A percentile compares a stretch with the other conserved stretches of the same genome.
Evolutionary conservation across 2,888 invertebrate species (phyloP).

Genomic region (Drosophila stalkeri): DNA sequence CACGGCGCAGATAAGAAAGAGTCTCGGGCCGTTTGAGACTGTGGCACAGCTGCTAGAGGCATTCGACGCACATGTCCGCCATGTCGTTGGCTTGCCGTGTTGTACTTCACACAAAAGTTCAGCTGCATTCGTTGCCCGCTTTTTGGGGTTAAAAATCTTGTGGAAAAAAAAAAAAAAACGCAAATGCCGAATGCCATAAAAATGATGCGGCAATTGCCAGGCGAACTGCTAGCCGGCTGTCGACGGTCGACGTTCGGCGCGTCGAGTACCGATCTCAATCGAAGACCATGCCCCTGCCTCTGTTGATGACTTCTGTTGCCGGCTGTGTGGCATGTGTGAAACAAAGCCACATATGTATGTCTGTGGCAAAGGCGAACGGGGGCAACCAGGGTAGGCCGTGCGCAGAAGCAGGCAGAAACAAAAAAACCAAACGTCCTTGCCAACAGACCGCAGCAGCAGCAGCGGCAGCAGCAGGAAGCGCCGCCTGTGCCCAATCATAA

Average conservation of each 20-base stretch:
- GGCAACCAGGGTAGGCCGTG: slow-evolving; percentile 43
- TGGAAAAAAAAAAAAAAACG: slow-evolving; percentile 1
- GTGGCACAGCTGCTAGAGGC: slow-evolving; percentile 54
- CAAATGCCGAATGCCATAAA: slow-evolving; percentile 57
- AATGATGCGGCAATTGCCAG: slow-evolving; percentile 68
- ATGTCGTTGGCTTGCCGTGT: not conserved
- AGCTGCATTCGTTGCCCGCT: slow-evolving; percentile 9
- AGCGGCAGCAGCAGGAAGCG: slow-evolving; percentile 68
- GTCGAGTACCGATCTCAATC: slow-evolving; percentile 33
- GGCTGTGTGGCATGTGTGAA: slow-evolving; percentile 75
- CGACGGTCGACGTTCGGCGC: slow-evolving; percentile 7
- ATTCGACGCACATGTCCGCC: slow-evolving; percentile 74
- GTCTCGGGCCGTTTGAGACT: slow-evolving; percentile 25
- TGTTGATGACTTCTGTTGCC: slow-evolving; percentile 47
- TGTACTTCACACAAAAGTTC: slow-evolving; percentile 7
- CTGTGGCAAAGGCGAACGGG: slow-evolving; percentile 41
- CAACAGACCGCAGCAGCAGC: slow-evolving; percentile 48
- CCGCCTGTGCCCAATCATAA: slow-evolving; percentile 65
- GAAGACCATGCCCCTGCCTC: slow-evolving; percentile 15
- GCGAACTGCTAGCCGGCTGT: slow-evolving; percentile 66
- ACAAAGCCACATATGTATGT: slow-evolving; percentile 45
- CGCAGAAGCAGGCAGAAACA: slow-evolving; percentile 35
- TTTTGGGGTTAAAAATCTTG: slow-evolving; percentile 25
- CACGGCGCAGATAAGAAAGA: slow-evolving; percentile 54
- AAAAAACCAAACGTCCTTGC: slow-evolving; percentile 69